Conservation (phyloP, 23 tunicate species). For the Phallusia fumigata region DNA sequence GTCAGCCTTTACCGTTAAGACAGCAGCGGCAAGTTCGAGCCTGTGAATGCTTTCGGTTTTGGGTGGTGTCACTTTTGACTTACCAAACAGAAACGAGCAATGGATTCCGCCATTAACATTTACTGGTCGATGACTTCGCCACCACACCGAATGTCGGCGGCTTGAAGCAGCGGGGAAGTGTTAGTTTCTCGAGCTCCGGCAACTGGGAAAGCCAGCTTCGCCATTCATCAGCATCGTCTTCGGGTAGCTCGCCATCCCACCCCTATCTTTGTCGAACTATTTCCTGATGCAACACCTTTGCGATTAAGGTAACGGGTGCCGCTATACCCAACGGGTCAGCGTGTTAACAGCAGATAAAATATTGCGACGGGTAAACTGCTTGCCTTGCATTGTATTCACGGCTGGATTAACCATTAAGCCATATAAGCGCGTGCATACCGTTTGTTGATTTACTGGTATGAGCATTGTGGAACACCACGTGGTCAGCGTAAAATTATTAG, state of each 20-base stretch:
- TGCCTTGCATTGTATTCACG: constrained; percentile 20
- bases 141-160: not conserved
- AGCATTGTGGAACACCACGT: too few relatives aligned
- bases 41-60: constrained; percentile 23
- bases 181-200: constrained; percentile 11
- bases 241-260: constrained; percentile 18
- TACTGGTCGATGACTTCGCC: not conserved
- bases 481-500: too few relatives aligned
- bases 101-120: not conserved
- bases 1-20: constrained; percentile 11
- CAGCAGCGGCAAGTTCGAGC: constrained; percentile 24
- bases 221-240: constrained; percentile 17
- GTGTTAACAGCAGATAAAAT: constrained; percentile 25
- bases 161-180: constrained; percentile 22
- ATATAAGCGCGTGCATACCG: too few relatives aligned
- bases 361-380: constrained; percentile 17
- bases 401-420: too few relatives aligned
- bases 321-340: constrained; percentile 16
- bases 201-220: constrained; percentile 8
- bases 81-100: constrained; percentile 22
- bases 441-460: too few relatives aligned
- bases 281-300: constrained; percentile 13
- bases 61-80: constrained; percentile 16
- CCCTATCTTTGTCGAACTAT: not conserved
- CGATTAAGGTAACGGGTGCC: constrained; percentile 13